Conservation (phyloP, 2,113 vertebrate genomes). For the Crocuta crocuta region DNA sequence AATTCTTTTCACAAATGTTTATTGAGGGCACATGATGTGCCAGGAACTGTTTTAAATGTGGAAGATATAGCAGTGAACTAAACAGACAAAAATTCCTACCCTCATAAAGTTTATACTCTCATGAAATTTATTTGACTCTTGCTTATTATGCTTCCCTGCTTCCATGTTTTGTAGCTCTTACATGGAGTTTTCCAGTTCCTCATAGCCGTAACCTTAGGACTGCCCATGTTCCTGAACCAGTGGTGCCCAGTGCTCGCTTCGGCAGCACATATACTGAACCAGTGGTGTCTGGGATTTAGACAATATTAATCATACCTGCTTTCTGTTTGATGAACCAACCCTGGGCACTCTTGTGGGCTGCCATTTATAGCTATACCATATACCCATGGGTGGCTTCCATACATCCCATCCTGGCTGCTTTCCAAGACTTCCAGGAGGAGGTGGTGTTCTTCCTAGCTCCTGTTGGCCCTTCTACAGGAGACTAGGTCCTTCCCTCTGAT, state of each 20-base stretch:
- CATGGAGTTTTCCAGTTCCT: neutral
- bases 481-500: neutral
- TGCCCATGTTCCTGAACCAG: neutral
- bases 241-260: neutral
- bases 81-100: neutral
- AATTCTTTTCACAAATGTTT: neutral
- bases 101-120: neutral
- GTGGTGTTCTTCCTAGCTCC: neutral
- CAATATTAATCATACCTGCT: neutral
- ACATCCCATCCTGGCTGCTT: neutral
- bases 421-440: neutral
- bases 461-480: neutral
- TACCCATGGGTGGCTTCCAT: neutral
- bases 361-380: neutral
- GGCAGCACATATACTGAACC: neutral
- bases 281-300: neutral
- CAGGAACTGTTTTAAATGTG: neutral
- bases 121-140: neutral
- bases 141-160: neutral
- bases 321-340: neutral
- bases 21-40: neutral
- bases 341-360: neutral
- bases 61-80: neutral
- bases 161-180: neutral
- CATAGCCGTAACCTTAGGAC: neutral